These are phyloP conservation scores for Elephas maximus DNA, from an alignment of 2,113 vertebrate species.

Conservation along the genomic window DNA sequence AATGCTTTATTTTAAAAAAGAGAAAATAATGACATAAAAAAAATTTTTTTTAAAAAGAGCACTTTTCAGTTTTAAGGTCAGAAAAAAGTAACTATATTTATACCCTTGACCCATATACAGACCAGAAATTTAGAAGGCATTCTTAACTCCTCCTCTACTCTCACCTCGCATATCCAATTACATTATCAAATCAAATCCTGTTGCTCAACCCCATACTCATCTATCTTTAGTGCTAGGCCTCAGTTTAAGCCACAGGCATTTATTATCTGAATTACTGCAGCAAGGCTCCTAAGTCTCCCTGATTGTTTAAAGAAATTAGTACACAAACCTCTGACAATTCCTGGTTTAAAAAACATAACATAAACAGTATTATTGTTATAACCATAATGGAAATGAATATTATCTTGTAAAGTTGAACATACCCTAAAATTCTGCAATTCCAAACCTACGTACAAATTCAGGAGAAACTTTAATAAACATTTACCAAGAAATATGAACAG, in stretches of 20 bases:
- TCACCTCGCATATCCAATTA: not conserved
- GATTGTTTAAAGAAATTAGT: not conserved
- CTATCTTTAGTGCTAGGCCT: not conserved
- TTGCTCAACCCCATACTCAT: not conserved
- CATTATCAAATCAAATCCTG: not conserved
- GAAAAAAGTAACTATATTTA: conserved; percentile 23
- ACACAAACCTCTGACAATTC: conserved; percentile 1
- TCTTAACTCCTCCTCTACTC: not conserved
- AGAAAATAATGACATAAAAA: conserved; percentile 3
- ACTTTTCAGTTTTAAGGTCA: conserved; percentile 34
- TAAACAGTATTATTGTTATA: not conserved
- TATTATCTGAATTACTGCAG: not conserved
- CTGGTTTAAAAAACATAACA: not conserved
- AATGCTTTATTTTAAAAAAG: not conserved
- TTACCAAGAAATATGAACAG: conserved; percentile 21
- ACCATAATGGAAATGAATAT: not conserved
- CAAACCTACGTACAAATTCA: not conserved
- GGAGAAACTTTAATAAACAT: not conserved
- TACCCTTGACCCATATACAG: not conserved
- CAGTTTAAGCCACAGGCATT: not conserved
- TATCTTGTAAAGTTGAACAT: not conserved
- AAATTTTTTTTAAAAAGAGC: not conserved
- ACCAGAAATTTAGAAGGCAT: not conserved
- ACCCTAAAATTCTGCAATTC: not conserved
- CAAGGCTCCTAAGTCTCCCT: not conserved